A percentile compares a stretch with the other conserved stretches of the same genome.
Conservation (phyloP, 2,113 vertebrate genomes). For the Platysteira castanea region DNA sequence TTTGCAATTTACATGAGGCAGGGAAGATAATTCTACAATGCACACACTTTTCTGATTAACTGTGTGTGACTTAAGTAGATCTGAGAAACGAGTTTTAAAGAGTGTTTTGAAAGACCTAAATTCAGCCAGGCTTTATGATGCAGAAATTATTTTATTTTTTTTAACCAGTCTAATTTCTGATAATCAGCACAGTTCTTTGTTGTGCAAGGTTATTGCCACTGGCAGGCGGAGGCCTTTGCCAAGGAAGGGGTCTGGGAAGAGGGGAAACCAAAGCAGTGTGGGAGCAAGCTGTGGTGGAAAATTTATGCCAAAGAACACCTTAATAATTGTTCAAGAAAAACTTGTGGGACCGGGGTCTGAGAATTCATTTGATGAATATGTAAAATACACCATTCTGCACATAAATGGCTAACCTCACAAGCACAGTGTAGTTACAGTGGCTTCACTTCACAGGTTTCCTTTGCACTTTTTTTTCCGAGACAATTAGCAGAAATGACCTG, state of each 20-base stretch:
- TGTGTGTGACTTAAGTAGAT: slow-evolving; percentile 62
- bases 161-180: background rate
- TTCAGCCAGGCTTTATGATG: slow-evolving; percentile 14
- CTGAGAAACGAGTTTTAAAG: slow-evolving; percentile 50
- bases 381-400: background rate
- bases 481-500: background rate
- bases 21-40: slow-evolving; percentile 59
- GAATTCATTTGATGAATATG: background rate
- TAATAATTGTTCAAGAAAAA: background rate
- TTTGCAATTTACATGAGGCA: slow-evolving; percentile 59
- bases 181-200: background rate
- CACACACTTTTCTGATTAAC: slow-evolving; percentile 59
- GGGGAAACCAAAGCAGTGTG: accelerated
- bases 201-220: background rate
- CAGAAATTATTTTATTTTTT: background rate
- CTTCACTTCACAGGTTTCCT: background rate
- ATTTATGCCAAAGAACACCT: background rate
- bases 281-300: background rate
- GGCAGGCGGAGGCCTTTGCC: background rate
- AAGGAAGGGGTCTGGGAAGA: background rate
- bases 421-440: background rate
- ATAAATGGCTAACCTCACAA: background rate
- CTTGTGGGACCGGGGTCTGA: background rate
- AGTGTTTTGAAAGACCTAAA: slow-evolving; percentile 45
- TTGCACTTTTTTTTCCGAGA: background rate